Evolutionary conservation across 2,888 invertebrate genomes (phyloP).

Genomic region (Pyrrhosoma nymphula): DNA sequence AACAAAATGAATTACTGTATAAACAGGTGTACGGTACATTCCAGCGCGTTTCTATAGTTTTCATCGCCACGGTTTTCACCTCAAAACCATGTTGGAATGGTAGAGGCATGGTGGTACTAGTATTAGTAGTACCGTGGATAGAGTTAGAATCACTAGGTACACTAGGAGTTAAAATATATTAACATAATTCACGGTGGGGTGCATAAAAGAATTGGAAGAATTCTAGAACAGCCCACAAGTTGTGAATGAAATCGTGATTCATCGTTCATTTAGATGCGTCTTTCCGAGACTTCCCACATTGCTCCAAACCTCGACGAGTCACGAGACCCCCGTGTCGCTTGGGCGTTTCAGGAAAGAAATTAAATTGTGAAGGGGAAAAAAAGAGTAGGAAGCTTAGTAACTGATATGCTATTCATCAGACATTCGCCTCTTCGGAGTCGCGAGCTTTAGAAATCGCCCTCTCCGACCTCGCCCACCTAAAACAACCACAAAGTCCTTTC

Average conservation of each 20-base stretch:
- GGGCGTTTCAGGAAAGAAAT: neutral
- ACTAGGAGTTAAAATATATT: no score
- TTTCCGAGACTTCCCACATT: neutral
- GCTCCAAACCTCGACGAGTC: neutral
- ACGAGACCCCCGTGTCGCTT: neutral
- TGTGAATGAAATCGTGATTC: neutral
- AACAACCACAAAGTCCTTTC: neutral
- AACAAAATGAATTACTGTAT: no score
- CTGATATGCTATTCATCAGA: neutral
- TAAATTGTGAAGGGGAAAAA: neutral
- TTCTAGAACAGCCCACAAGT: neutral
- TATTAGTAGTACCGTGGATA: no score
- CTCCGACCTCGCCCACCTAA: neutral
- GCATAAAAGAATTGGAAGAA: no score
- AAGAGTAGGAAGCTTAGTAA: neutral
- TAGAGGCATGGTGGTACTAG: no score
- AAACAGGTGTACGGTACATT: no score
- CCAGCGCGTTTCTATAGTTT: no score
- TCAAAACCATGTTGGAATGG: no score
- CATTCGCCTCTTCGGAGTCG: neutral
- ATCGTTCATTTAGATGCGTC: neutral
- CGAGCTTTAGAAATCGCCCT: neutral
- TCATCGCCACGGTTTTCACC: no score
- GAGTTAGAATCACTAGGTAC: no score
- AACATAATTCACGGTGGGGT: no score